These are phyloP conservation scores for Apeltes quadracus DNA, from an alignment of 2,113 vertebrate species.

Conservation along the genomic window DNA sequence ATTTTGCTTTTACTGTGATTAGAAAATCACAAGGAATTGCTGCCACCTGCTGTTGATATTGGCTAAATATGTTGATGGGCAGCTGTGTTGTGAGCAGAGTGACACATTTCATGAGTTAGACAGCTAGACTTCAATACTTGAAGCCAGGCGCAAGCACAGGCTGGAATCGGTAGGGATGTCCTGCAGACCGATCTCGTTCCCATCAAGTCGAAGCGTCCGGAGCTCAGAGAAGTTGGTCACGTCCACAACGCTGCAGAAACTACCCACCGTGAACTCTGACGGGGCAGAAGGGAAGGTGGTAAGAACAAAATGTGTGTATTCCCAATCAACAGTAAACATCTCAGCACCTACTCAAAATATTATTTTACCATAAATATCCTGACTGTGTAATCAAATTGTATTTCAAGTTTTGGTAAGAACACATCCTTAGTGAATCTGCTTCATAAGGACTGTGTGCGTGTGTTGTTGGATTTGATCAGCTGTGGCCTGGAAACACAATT, in stretches of 20 bases:
- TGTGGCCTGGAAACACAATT: neutral
- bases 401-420: neutral
- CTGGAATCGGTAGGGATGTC: slow-evolving; percentile 85
- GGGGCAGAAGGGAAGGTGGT: neutral
- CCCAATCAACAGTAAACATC: neutral
- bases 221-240: slow-evolving; percentile 92
- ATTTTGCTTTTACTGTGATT: neutral
- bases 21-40: neutral
- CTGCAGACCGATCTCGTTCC: slow-evolving; percentile 85
- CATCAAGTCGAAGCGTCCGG: slow-evolving; percentile 89
- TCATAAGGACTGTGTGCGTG: neutral
- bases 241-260: slow-evolving; percentile 90
- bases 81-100: neutral
- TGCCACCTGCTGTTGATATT: slow-evolving; percentile 26
- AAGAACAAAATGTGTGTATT: neutral
- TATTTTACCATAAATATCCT: neutral
- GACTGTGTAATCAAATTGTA: neutral
- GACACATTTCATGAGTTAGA: neutral
- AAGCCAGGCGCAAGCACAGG: slow-evolving; percentile 88
- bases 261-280: slow-evolving; percentile 92
- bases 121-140: slow-evolving; percentile 86
- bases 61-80: neutral
- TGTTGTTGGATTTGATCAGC: neutral
- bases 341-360: neutral
- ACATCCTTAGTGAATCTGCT: neutral